A percentile compares a stretch with the other conserved stretches of the same genome.
These are phyloP conservation scores for Syngnathus typhle DNA, from an alignment of 2,113 vertebrate species.

Conservation along the genomic window DNA sequence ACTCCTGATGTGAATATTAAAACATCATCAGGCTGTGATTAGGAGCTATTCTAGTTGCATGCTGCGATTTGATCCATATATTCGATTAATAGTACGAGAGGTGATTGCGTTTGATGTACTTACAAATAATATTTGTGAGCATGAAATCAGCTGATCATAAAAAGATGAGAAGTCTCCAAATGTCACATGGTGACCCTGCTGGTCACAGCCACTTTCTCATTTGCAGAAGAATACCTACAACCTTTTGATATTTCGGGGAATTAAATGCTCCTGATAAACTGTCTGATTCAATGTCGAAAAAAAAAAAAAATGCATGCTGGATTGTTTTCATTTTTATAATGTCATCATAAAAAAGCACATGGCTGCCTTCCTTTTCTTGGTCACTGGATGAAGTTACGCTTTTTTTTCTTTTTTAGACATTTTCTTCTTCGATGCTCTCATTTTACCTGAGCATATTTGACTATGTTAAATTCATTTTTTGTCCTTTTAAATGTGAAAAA, in stretches of 20 bases:
- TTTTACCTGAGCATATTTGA: background rate
- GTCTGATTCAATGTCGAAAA: background rate
- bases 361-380: background rate
- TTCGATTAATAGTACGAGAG: background rate
- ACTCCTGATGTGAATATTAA: background rate
- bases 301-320: background rate
- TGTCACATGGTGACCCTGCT: background rate
- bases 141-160: background rate
- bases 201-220: background rate
- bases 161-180: background rate
- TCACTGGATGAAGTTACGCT: background rate
- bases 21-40: slow-evolving; percentile 5
- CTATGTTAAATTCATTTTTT: background rate
- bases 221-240: background rate
- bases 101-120: background rate
- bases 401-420: too few species aligned
- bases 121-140: too few species aligned
- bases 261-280: background rate
- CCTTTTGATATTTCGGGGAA: background rate
- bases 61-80: slow-evolving; percentile 1
- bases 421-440: background rate
- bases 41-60: background rate
- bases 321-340: too few species aligned
- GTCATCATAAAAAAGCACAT: background rate
- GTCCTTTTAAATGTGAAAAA: slow-evolving; percentile 8